phyloP scores from a whole-genome alignment of 2,113 vertebrate species.

The Corythoichthys intestinalis region DNA sequence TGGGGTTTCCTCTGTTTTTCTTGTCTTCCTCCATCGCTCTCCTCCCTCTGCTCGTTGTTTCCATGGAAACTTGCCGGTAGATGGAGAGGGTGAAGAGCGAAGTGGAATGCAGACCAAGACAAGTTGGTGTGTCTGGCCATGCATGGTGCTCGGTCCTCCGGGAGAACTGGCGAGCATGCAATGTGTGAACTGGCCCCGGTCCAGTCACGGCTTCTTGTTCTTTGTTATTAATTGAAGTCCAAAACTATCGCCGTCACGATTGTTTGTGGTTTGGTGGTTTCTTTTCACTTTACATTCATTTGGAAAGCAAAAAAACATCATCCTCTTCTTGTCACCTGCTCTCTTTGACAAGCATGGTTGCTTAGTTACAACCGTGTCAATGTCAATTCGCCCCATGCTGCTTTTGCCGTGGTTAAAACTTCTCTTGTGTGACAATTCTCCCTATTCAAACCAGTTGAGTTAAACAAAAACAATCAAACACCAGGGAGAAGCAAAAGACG shows the following conservation, averaged over 20 bases:
- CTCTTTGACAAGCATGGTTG: background rate
- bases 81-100: conserved; percentile 46
- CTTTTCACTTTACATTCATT: background rate
- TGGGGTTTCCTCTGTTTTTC: conserved; percentile 39
- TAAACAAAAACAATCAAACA: background rate
- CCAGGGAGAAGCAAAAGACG: background rate
- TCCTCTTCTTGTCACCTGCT: background rate
- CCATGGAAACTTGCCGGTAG: conserved; percentile 77
- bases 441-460: background rate
- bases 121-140: conserved; percentile 65
- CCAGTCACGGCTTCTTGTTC: background rate
- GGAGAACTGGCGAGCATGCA: conserved; percentile 49
- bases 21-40: conserved; percentile 18
- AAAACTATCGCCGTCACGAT: background rate
- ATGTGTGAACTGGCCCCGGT: conserved; percentile 28
- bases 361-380: background rate
- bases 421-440: background rate
- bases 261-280: background rate
- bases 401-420: background rate
- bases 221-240: background rate
- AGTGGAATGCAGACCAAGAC: conserved; percentile 57
- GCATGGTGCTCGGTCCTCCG: conserved; percentile 50
- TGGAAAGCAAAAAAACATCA: background rate
- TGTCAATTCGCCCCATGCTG: background rate
- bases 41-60: conserved; percentile 62